Conservation (phyloP, 2,888 invertebrate species). For the Himalopsyche kuldschensis region DNA sequence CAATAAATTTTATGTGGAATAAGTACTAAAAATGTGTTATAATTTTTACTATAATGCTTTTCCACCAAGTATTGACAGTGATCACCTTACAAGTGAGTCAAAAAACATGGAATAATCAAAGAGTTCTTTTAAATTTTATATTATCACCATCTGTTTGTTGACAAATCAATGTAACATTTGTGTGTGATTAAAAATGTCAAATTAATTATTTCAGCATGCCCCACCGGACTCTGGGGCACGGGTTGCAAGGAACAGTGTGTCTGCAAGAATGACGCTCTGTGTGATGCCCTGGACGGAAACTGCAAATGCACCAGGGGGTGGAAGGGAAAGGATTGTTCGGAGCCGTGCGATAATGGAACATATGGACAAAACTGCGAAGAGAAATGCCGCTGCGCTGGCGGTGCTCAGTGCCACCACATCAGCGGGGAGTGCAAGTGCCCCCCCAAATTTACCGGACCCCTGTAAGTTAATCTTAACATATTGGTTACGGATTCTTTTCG, state of each 20-base stretch:
- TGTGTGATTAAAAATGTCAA: no score
- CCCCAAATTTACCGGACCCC: constrained; percentile 66
- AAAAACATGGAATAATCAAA: no score
- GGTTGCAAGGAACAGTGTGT: constrained; percentile 71
- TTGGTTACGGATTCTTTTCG: no score
- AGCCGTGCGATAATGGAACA: constrained; percentile 70
- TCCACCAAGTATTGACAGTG: no score
- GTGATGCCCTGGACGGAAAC: constrained; percentile 67
- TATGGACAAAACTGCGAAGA: constrained; percentile 74
- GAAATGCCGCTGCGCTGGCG: constrained; percentile 74
- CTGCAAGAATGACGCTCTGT: constrained; percentile 75
- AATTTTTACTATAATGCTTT: no score
- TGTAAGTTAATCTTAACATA: constrained; percentile 20
- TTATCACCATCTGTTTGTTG: no score
- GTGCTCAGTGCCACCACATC: constrained; percentile 68
- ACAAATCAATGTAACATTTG: no score
- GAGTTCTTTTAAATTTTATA: no score
- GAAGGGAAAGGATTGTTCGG: constrained; percentile 65
- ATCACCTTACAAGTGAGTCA: no score
- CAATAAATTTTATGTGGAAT: no score
- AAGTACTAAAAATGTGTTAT: no score
- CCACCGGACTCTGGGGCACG: constrained; percentile 70
- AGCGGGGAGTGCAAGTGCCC: constrained; percentile 76
- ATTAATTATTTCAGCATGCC: constrained; percentile 60
- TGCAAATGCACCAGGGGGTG: constrained; percentile 79